Conservation (phyloP, 2,888 invertebrate genomes). For the Strigamia crassipes region DNA sequence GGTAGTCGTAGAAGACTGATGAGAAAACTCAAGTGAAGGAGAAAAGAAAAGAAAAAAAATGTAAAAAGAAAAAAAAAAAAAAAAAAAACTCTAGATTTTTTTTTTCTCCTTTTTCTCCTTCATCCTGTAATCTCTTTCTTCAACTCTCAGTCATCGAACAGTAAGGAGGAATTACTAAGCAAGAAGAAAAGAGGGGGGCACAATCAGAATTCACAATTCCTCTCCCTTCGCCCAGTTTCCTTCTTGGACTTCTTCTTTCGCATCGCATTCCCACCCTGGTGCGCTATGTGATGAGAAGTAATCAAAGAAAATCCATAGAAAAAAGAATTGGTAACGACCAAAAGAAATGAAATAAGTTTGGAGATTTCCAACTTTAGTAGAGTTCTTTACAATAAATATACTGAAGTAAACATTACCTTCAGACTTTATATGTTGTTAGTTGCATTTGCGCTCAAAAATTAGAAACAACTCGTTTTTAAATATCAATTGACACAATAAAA, state of each 20-base stretch:
- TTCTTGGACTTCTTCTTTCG: conserved; percentile 39
- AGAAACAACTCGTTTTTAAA: too few relatives aligned
- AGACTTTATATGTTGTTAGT: too few relatives aligned
- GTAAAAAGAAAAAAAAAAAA: background rate
- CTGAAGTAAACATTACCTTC: too few relatives aligned
- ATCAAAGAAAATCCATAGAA: conserved; percentile 23
- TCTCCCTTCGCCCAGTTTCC: conserved; percentile 25
- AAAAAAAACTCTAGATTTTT: conserved; percentile 1
- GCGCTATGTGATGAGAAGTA: conserved; percentile 34
- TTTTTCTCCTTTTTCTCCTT: background rate
- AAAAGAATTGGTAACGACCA: background rate
- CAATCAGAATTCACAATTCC: conserved; percentile 42
- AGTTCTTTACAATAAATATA: too few relatives aligned
- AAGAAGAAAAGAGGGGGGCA: conserved; percentile 25
- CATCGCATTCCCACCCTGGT: conserved; percentile 35
- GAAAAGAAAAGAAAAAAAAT: background rate
- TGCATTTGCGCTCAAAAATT: too few relatives aligned
- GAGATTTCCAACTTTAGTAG: too few relatives aligned
- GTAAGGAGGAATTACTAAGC: conserved; percentile 40
- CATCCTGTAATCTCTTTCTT: conserved; percentile 34
- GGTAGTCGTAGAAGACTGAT: conserved; percentile 10
- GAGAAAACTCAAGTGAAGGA: conserved; percentile 3
- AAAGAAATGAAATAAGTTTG: too few relatives aligned
- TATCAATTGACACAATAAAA: too few relatives aligned
- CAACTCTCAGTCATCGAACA: conserved; percentile 32